Conservation (phyloP, 1,140 invertebrate genomes). For the Anoplophora glabripennis region DNA sequence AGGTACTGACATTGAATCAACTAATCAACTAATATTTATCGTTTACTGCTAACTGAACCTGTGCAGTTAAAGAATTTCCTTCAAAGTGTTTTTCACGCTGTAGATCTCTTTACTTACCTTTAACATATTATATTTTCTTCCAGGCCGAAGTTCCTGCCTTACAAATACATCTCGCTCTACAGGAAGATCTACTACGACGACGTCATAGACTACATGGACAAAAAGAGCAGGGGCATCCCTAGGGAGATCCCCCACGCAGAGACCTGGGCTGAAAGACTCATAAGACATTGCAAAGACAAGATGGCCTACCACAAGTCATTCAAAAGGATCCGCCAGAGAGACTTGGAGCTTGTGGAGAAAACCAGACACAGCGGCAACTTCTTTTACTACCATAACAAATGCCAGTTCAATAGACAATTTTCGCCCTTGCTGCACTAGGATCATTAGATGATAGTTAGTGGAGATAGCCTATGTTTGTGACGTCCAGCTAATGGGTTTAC, state of each 20-base stretch:
- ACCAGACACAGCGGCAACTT: conserved; percentile 38
- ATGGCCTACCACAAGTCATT: conserved; percentile 37
- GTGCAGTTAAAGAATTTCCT: too few species aligned
- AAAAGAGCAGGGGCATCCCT: conserved; percentile 64
- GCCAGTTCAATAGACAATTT: conserved; percentile 37
- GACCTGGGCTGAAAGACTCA: conserved; percentile 76
- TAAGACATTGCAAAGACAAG: conserved; percentile 64
- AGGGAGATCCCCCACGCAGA: conserved; percentile 70
- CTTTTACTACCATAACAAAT: conserved; percentile 42
- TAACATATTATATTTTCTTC: conserved; percentile 35
- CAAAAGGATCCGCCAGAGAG: conserved; percentile 27
- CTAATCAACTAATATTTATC: too few species aligned
- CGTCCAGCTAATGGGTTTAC: too few species aligned
- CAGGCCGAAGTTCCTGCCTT: conserved; percentile 74
- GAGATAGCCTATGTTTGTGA: too few species aligned
- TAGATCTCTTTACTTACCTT: too few species aligned
- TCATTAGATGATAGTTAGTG: too few species aligned
- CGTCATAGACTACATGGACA: conserved; percentile 76
- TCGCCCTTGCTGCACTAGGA: conserved; percentile 3
- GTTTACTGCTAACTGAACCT: too few species aligned
- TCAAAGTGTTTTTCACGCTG: too few species aligned
- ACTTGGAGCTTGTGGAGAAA: conserved; percentile 39
- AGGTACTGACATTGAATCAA: too few species aligned
- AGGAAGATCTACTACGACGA: conserved; percentile 81
- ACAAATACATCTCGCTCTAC: conserved; percentile 79